Evolutionary conservation across 2,888 invertebrate genomes (phyloP).

Genomic region (Odontocerum albicorne): DNA sequence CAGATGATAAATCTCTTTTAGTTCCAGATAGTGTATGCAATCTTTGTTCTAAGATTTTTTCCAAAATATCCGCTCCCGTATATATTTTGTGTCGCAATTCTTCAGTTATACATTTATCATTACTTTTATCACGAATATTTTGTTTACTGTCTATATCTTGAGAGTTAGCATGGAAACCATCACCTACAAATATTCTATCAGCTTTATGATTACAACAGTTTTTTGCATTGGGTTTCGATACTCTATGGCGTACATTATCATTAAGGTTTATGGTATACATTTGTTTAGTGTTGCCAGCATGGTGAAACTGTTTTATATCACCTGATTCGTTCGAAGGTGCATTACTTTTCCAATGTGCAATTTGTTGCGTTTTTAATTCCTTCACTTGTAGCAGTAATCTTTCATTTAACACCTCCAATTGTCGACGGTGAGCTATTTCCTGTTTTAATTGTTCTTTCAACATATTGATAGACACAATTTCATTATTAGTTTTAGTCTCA

Average conservation of each 20-base stretch:
- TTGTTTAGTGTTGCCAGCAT: slow-evolving; percentile 1
- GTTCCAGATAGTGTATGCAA: slow-evolving; percentile 1
- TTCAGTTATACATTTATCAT: too few relatives aligned
- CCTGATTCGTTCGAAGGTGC: background rate
- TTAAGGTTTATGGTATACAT: slow-evolving; percentile 6
- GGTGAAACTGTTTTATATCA: slow-evolving; percentile 3
- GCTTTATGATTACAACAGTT: background rate
- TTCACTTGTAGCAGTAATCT: slow-evolving; percentile 63
- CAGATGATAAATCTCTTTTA: slow-evolving; percentile 1
- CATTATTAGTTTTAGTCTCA: slow-evolving; percentile 5
- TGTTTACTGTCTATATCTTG: background rate
- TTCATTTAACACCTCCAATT: slow-evolving; percentile 63
- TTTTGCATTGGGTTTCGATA: background rate
- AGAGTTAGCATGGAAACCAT: background rate
- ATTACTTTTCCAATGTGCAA: slow-evolving; percentile 48
- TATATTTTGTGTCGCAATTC: slow-evolving; percentile 12
- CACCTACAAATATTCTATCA: background rate
- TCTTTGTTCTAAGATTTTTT: slow-evolving; percentile 8
- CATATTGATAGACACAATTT: slow-evolving; percentile 27
- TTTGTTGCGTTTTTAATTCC: slow-evolving; percentile 53
- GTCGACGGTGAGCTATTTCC: slow-evolving; percentile 62
- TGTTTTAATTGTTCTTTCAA: slow-evolving; percentile 63
- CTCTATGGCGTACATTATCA: background rate
- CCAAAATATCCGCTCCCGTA: slow-evolving; percentile 20
- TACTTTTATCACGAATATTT: too few relatives aligned